Evolutionary conservation across 1,140 invertebrate genomes (phyloP).

Genomic region (Drosophila lacertosa): DNA sequence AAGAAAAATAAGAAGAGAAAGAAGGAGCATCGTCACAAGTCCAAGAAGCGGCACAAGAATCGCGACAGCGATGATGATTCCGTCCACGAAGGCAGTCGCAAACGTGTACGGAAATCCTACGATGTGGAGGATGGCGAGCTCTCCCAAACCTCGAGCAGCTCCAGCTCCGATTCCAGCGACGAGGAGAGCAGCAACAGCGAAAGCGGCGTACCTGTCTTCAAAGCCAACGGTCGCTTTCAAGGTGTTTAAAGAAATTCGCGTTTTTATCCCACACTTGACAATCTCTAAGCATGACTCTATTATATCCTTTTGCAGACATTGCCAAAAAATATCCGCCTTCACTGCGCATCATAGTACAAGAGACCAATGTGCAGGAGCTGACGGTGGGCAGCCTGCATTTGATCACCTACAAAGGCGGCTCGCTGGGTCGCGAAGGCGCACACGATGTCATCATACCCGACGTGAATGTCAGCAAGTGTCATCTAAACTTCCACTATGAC

Average conservation of each 20-base stretch:
- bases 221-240: slow-evolving; percentile 75
- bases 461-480: slow-evolving; percentile 92
- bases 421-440: slow-evolving; percentile 92
- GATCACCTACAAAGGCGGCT: slow-evolving; percentile 94
- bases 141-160: slow-evolving; percentile 50
- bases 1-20: slow-evolving; percentile 39
- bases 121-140: slow-evolving; percentile 72
- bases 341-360: slow-evolving; percentile 93
- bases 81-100: slow-evolving; percentile 13
- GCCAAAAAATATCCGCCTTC: slow-evolving; percentile 92
- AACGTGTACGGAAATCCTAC: background rate
- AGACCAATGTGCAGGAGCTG: slow-evolving; percentile 88
- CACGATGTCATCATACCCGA: slow-evolving; percentile 91
- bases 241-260: slow-evolving; percentile 71
- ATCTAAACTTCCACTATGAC: slow-evolving; percentile 90
- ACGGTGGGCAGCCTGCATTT: slow-evolving; percentile 92
- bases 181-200: slow-evolving; percentile 27
- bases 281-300: background rate
- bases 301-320: slow-evolving; percentile 85
- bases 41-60: slow-evolving; percentile 46
- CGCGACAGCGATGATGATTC: slow-evolving; percentile 14
- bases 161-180: slow-evolving; percentile 43
- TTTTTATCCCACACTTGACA: slow-evolving; percentile 43
- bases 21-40: slow-evolving; percentile 30
- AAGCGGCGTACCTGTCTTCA: slow-evolving; percentile 78